Evolutionary conservation across 2,113 vertebrate genomes (phyloP), one percentile per base, ranked within the genome.

Genomic region (Diadophis punctatus): DNA sequence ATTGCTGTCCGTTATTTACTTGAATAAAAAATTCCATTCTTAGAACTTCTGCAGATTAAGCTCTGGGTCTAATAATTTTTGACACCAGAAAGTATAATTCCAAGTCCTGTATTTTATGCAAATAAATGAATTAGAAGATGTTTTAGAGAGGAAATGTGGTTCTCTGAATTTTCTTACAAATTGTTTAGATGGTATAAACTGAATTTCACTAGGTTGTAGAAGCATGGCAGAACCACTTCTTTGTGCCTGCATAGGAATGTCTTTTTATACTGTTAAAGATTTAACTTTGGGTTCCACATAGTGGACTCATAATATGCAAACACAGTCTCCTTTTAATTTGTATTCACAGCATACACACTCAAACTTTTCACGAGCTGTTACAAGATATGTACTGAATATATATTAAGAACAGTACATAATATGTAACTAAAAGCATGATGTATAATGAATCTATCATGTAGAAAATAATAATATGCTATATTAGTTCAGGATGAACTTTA

Each of bases 241-340:
- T 39, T 88, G 94, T 94, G 74, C 93, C 46, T 92, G 48, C 95
- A 93, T 55, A 91, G 92, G 89, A 96, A 93, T 52, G 90, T 95
- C 92, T 63, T 68, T 89, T 56, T 89, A 58, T 34, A 52, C 92
- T 93, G 94, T 93, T 92, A 93, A 96, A 93, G 30, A 94, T 95
- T 95, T 96, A 92, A 93, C 95, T 95, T 60, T 94, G 68, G 34
- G 91, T 96, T 97, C 91, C 92, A 90, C 92, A 94, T 95, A 94
- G 96, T 48, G 60, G 93, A 94, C 92, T 96, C 88, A 91, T 93
- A 95, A 96, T 93, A 97, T 96, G 93, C 95, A 97, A 97, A 97
- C 96, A 0, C 60, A 95, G 97, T 97, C 93, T 94, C 91, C 93
- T 94, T 89, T 95, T 97, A 97, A 96, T 95, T 96, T 91, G 88